Conservation (phyloP, 2,888 invertebrate species). For the Blera fallax region DNA sequence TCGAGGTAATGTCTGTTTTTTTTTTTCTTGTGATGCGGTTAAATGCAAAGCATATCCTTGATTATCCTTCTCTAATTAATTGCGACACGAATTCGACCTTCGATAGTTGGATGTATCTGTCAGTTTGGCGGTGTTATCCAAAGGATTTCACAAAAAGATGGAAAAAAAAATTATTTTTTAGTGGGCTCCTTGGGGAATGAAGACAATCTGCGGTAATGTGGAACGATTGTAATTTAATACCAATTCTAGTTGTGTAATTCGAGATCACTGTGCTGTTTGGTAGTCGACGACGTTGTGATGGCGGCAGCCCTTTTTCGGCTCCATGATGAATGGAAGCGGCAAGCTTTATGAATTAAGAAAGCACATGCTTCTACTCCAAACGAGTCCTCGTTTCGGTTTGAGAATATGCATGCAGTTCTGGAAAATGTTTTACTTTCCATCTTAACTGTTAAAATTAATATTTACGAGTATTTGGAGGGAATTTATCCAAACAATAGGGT, state of each 20-base stretch:
- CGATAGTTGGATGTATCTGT: constrained; percentile 62
- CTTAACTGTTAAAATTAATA: neutral
- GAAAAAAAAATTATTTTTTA: constrained; percentile 13
- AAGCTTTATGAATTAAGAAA: constrained; percentile 74
- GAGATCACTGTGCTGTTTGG: constrained; percentile 37
- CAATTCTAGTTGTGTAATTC: constrained; percentile 29
- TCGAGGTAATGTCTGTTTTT: constrained; percentile 20
- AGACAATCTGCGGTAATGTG: neutral
- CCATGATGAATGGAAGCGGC: constrained; percentile 67
- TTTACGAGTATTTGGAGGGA: neutral
- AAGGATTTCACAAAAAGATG: constrained; percentile 47
- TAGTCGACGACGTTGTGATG: constrained; percentile 36
- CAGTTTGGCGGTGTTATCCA: constrained; percentile 51
- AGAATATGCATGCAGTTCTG: neutral
- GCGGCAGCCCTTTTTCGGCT: constrained; percentile 49
- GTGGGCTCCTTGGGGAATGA: neutral
- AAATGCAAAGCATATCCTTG: constrained; percentile 54
- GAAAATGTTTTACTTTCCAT: neutral
- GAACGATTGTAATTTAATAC: constrained; percentile 27
- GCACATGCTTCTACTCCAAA: constrained; percentile 63
- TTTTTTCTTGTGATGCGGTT: constrained; percentile 53
- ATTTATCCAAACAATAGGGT: neutral
- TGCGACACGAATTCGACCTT: constrained; percentile 74
- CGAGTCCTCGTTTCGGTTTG: neutral
- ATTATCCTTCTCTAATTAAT: constrained; percentile 73